Percentiles rank a stretch among this genome's conserved stretches.
Evolutionary conservation across 2,113 vertebrate genomes (phyloP).

Genomic region (Mustela lutreola): DNA sequence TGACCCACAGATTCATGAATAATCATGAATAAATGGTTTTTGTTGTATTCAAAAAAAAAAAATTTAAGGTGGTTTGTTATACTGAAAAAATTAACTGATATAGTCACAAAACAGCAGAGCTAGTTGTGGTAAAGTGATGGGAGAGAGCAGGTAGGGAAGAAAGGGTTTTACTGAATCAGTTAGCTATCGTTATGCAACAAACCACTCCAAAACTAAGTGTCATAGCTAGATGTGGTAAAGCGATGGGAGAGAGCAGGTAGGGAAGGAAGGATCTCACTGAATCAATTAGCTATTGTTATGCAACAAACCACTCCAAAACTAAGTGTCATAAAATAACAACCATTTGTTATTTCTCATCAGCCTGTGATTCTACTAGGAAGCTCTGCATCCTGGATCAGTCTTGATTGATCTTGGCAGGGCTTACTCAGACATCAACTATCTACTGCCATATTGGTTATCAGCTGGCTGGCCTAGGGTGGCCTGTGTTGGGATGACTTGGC

Average conservation of each 20-base stretch:
- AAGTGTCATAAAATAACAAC: background rate
- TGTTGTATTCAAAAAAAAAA: background rate
- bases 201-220: background rate
- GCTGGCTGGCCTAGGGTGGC: background rate
- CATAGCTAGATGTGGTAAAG: background rate
- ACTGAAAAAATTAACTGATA: conserved; percentile 19
- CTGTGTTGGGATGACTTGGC: background rate
- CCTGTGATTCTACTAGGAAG: background rate
- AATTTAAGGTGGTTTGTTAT: background rate
- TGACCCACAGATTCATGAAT: background rate
- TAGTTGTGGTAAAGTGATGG: background rate
- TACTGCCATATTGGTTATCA: background rate
- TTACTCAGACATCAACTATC: background rate
- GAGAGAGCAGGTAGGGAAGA: background rate
- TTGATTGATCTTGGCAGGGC: background rate
- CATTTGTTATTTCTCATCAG: conserved; percentile 25
- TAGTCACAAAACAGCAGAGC: background rate
- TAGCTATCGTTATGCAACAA: background rate
- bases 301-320: background rate
- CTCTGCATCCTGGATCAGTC: background rate
- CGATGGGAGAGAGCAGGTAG: background rate
- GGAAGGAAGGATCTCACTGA: background rate
- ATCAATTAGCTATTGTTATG: background rate
- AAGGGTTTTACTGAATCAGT: background rate
- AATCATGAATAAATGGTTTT: background rate